phyloP scores from a whole-genome alignment of 2,113 vertebrate species.

The Mormoops blainvillei region DNA sequence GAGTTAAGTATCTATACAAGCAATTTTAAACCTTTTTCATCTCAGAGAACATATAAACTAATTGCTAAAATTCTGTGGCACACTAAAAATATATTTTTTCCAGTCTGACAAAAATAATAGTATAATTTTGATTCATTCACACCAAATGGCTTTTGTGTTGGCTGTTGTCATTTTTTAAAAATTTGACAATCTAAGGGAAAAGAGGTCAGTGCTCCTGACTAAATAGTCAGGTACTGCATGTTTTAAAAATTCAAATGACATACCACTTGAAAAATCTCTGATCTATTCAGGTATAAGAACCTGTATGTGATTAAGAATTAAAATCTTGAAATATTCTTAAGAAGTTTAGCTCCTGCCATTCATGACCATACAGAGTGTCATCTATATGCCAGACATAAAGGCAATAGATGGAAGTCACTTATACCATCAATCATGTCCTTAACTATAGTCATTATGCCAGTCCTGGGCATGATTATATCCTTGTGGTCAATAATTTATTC shows the following conservation, averaged over 20 bases:
- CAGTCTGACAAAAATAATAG: not conserved
- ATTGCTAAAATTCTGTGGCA: not conserved
- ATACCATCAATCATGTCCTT: not conserved
- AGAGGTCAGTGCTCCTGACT: no score
- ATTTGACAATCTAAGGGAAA: no score
- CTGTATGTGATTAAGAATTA: not conserved
- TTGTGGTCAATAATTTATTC: not conserved
- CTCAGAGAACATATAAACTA: not conserved
- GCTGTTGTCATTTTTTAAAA: no score
- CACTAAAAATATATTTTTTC: not conserved
- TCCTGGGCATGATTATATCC: not conserved
- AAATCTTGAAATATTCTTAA: not conserved
- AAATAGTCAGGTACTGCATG: not conserved
- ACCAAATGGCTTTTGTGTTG: not conserved
- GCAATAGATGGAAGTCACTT: not conserved
- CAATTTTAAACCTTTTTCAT: not conserved
- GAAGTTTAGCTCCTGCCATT: not conserved
- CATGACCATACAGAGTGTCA: not conserved
- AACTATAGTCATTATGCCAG: not conserved
- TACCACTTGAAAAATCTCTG: not conserved
- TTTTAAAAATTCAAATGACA: not conserved
- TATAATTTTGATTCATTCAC: not conserved
- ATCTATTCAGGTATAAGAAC: not conserved
- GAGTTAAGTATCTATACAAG: not conserved
- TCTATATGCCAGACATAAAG: not conserved